Percentiles rank a stretch among this genome's conserved stretches.
These are phyloP conservation scores for Rhinogobio ventralis DNA, from an alignment of 2,797 vertebrate species.

Conservation along the genomic window DNA sequence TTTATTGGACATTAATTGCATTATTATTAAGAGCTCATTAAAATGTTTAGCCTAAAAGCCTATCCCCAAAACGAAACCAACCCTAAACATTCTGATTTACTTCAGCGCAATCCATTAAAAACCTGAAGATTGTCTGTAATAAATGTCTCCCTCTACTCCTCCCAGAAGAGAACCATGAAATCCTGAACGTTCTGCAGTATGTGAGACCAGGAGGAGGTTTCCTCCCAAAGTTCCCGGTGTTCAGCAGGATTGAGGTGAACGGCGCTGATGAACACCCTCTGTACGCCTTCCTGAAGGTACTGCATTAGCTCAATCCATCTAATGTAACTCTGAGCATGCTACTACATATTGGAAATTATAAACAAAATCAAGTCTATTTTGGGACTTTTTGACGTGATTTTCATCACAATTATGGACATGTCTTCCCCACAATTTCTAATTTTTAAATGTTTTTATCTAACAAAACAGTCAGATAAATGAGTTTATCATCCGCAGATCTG, in stretches of 20 bases:
- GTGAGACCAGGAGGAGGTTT: conserved; percentile 81
- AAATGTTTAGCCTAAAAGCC: no score
- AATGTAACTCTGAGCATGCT: neutral
- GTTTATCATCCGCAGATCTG: neutral
- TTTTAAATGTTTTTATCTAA: neutral
- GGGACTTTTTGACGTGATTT: neutral
- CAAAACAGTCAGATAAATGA: neutral
- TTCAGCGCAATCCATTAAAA: neutral
- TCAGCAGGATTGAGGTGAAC: conserved; percentile 81
- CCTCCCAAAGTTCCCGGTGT: conserved; percentile 80
- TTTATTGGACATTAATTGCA: no score
- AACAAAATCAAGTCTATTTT: neutral
- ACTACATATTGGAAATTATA: no score
- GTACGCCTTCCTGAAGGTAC: conserved; percentile 81
- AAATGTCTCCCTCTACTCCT: conserved; percentile 8
- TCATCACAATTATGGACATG: neutral
- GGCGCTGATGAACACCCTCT: conserved; percentile 80
- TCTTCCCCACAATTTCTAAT: neutral
- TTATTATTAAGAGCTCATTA: no score
- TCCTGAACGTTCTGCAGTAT: conserved; percentile 76
- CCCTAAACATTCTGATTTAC: no score
- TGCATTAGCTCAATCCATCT: neutral
- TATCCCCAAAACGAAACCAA: no score
- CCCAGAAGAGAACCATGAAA: conserved; percentile 81
- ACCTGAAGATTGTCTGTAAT: neutral